These are phyloP conservation scores for Hermaeophaga mercurialis DNA, from an alignment of 2,888 invertebrate genomes.

Conservation along the genomic window DNA sequence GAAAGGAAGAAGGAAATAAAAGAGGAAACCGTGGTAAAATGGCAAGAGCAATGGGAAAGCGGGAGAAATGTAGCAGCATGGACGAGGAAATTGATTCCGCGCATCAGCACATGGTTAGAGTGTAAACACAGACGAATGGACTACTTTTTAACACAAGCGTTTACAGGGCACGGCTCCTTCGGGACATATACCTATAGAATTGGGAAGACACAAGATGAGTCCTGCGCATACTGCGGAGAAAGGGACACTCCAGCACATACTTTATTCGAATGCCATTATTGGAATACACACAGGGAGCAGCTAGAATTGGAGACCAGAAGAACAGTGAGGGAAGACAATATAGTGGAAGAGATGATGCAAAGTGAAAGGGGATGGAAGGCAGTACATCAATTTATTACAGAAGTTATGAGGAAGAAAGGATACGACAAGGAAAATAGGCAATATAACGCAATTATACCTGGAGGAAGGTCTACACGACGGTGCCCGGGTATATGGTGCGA, in stretches of 20 bases:
- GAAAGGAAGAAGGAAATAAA: neutral
- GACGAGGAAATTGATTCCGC: conserved; percentile 16
- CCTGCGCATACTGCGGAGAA: conserved; percentile 14
- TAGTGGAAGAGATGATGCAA: conserved; percentile 2
- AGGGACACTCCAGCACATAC: conserved; percentile 23
- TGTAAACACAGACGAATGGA: conserved; percentile 10
- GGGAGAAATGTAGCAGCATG: conserved; percentile 2
- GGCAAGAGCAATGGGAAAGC: conserved; percentile 10
- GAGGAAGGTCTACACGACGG: neutral
- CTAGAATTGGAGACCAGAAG: neutral
- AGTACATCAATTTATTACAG: neutral
- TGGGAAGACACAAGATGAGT: conserved; percentile 15
- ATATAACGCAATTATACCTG: no score
- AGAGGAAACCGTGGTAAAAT: neutral
- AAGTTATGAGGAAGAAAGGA: conserved; percentile 17
- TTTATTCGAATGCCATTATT: conserved; percentile 22
- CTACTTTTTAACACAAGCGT: conserved; percentile 23
- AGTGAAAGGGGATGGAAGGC: neutral
- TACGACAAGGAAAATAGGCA: neutral
- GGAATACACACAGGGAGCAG: neutral
- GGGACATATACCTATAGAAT: conserved; percentile 13
- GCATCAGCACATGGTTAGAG: conserved; percentile 14
- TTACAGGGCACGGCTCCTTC: conserved; percentile 25
- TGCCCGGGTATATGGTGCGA: neutral
- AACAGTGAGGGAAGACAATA: neutral